Evolutionary conservation across 2,797 vertebrate species (phyloP).

Genomic region (Babyrousa celebensis): DNA sequence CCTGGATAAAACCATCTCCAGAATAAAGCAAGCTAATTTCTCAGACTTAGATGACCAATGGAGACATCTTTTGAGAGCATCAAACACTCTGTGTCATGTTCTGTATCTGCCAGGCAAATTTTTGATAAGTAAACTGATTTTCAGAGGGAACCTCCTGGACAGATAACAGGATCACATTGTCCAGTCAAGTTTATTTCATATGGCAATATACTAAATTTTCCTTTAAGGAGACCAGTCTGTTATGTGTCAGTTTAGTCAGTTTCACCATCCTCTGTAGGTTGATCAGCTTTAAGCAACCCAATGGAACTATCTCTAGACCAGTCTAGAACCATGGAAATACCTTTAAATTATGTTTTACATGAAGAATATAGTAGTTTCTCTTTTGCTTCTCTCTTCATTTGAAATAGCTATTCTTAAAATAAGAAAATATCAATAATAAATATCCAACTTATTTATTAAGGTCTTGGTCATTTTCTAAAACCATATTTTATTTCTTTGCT

Average conservation of each 20-base stretch:
- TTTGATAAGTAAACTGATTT: neutral
- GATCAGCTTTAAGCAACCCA: neutral
- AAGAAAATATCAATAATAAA: constrained; percentile 13
- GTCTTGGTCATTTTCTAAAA: constrained; percentile 39
- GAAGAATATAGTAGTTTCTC: neutral
- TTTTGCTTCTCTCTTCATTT: constrained; percentile 35
- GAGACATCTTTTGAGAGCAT: constrained; percentile 28
- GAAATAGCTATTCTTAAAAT: constrained; percentile 22
- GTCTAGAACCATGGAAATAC: neutral
- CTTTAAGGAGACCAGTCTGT: neutral
- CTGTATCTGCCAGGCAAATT: constrained; percentile 53
- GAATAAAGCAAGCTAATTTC: constrained; percentile 45
- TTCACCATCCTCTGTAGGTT: constrained; percentile 4
- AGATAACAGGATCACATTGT: constrained; percentile 9
- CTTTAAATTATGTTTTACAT: neutral
- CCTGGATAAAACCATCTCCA: constrained; percentile 27
- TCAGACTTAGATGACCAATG: neutral
- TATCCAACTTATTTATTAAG: constrained; percentile 24
- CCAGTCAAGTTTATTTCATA: constrained; percentile 58
- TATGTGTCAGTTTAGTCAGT: constrained; percentile 24
- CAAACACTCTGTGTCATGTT: neutral
- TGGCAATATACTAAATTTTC: constrained; percentile 31
- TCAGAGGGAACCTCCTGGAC: neutral
- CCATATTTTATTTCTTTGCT: constrained; percentile 12
- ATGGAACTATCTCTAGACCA: constrained; percentile 39